These are phyloP conservation scores for Volucella inanis DNA, from an alignment of 2,888 invertebrate genomes.

Conservation along the genomic window DNA sequence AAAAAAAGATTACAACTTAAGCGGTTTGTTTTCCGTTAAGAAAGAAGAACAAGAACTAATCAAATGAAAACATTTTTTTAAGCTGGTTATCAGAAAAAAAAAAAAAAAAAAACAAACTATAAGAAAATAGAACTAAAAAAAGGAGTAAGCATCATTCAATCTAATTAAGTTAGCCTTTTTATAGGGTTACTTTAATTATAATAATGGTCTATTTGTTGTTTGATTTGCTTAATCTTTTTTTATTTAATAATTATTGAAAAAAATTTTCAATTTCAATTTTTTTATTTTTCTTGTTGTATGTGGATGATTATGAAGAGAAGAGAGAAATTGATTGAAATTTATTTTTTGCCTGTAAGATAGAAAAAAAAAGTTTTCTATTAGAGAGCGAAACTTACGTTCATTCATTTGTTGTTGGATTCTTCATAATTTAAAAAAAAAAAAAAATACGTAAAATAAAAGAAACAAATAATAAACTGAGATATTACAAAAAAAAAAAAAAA, in stretches of 20 bases:
- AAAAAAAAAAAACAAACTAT: constrained; percentile 20
- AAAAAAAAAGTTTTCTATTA: constrained; percentile 72
- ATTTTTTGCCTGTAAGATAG: constrained; percentile 75
- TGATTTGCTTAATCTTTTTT: constrained; percentile 34
- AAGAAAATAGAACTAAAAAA: neutral
- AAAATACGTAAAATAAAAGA: constrained; percentile 54
- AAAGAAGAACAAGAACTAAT: constrained; percentile 52
- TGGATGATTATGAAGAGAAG: constrained; percentile 74
- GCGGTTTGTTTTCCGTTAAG: constrained; percentile 35
- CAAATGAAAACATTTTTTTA: constrained; percentile 31
- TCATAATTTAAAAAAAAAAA: constrained; percentile 29
- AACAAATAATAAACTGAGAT: constrained; percentile 43
- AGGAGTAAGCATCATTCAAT: constrained; percentile 41
- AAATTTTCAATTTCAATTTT: constrained; percentile 16
- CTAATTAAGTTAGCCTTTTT: constrained; percentile 45
- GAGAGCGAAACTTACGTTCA: constrained; percentile 70
- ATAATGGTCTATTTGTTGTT: constrained; percentile 60
- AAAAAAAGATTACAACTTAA: neutral
- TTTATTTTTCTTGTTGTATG: constrained; percentile 65
- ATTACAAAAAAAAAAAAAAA: constrained; percentile 19
- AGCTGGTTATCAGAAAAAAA: constrained; percentile 38
- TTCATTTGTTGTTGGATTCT: constrained; percentile 47
- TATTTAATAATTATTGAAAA: constrained; percentile 62
- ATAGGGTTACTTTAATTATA: constrained; percentile 46
- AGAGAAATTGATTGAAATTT: constrained; percentile 74